Evolutionary conservation across 2,113 vertebrate genomes (phyloP), one percentile per base, ranked within the genome.

Genomic region (Salminus brasiliensis): DNA sequence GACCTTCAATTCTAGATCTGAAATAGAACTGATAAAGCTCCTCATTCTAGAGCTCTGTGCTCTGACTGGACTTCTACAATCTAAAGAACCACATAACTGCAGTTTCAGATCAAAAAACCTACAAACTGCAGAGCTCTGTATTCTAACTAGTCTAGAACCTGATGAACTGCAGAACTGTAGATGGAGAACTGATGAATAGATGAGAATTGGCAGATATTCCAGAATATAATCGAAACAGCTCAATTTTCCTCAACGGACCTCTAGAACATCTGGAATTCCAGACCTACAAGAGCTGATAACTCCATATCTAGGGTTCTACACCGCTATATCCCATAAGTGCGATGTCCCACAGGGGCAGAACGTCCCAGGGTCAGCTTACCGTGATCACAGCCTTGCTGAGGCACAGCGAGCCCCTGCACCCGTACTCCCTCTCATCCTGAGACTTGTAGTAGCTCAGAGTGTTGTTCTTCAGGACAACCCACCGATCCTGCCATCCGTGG

Each of bases 401-500:
- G 85, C 97, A 98, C 85, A 99, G 94, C 57, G 97, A 98, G 12
- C 98, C 98, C 86, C 98, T 93, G 88, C 98, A 99, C 82, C 98
- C 98, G 34, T 96, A 99, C 47, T 98, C 98, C 0, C 96, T 94
- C 88, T 99, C 97, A 84, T 99, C 96, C 89, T 98, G 95, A 36
- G 97, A 98, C 88, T 98, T 99, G 91, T 97, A 99, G 90, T 99
- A 99, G 91, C 97, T 99, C 81, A 99, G 87, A 8, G 95, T 95
- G 80, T 96, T 96, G 84, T 95, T 95, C 90, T 98, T 98, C 88
- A 99, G 88, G 88, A 97, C 95, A 27, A 99, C 97, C 98, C 98
- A 99, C 80, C 97, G 94, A 91, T 99, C 97, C 88, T 99, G 98
- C 98, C 98, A 99, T 5, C 98, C 97, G 82, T 98, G 98, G 87